These are phyloP conservation scores for Aptenodytes patagonicus DNA, from an alignment of 2,113 vertebrate species.

Conservation along the genomic window DNA sequence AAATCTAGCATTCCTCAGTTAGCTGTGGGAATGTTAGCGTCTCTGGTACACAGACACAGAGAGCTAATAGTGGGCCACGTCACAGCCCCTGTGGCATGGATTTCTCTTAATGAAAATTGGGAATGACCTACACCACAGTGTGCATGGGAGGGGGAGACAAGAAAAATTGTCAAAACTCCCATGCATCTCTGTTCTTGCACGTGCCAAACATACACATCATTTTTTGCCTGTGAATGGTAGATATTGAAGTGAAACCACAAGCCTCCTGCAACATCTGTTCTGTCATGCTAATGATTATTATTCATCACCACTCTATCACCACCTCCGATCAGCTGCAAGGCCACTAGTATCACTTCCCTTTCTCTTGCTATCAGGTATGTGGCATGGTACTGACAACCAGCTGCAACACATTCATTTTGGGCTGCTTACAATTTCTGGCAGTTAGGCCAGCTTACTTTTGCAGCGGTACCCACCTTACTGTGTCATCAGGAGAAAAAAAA, in stretches of 20 bases:
- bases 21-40: background rate
- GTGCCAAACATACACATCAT: accelerated
- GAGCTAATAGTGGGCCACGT: background rate
- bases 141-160: background rate
- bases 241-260: background rate
- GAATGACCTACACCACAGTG: accelerated
- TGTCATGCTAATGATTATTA: background rate
- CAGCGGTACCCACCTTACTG: background rate
- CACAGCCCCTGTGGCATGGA: background rate
- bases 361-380: background rate
- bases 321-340: background rate
- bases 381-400: background rate
- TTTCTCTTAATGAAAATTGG: background rate
- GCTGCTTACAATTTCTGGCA: background rate
- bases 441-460: background rate
- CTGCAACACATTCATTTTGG: background rate
- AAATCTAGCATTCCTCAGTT: background rate
- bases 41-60: background rate
- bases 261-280: conserved; percentile 18
- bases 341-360: background rate
- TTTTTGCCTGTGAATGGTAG: background rate
- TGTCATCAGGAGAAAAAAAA: background rate
- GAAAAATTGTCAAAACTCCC: background rate
- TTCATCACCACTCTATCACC: background rate
- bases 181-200: background rate